phyloP scores from a whole-genome alignment of 2,888 invertebrate species.

The Cosmorhoe ocellata region DNA sequence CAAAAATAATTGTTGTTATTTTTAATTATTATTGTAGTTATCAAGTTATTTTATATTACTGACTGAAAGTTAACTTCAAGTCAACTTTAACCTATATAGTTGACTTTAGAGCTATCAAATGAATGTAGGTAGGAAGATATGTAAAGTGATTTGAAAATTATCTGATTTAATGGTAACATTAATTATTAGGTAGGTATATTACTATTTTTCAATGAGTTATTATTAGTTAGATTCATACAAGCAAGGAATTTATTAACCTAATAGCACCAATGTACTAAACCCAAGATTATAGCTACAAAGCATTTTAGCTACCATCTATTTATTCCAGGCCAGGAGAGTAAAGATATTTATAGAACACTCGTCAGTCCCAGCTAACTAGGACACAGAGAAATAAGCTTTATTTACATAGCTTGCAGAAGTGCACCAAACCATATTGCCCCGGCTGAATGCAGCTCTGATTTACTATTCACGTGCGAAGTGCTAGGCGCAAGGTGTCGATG shows the following conservation, averaged over 20 bases:
- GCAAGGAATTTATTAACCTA: background rate
- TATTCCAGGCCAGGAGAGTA: constrained; percentile 49
- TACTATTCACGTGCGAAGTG: constrained; percentile 57
- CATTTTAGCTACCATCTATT: constrained; percentile 27
- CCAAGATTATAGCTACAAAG: constrained; percentile 36
- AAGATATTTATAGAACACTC: constrained; percentile 74
- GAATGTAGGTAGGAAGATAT: too few species aligned
- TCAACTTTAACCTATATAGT: too few species aligned
- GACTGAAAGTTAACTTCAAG: too few species aligned
- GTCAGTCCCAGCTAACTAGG: constrained; percentile 57
- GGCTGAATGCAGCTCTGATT: background rate
- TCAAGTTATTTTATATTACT: too few species aligned
- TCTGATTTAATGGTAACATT: too few species aligned
- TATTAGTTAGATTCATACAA: background rate
- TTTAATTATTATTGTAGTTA: too few species aligned
- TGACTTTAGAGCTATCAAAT: too few species aligned
- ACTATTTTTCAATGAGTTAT: background rate
- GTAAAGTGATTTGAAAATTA: too few species aligned
- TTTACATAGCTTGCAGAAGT: constrained; percentile 41
- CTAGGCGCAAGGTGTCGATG: constrained; percentile 56
- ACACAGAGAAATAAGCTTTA: constrained; percentile 42
- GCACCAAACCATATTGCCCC: constrained; percentile 36
- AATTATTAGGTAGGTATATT: too few species aligned
- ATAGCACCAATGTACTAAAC: constrained; percentile 16
- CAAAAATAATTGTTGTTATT: too few species aligned